Conservation (phyloP, 2,113 vertebrate genomes). For the Danionella cerebrum region DNA sequence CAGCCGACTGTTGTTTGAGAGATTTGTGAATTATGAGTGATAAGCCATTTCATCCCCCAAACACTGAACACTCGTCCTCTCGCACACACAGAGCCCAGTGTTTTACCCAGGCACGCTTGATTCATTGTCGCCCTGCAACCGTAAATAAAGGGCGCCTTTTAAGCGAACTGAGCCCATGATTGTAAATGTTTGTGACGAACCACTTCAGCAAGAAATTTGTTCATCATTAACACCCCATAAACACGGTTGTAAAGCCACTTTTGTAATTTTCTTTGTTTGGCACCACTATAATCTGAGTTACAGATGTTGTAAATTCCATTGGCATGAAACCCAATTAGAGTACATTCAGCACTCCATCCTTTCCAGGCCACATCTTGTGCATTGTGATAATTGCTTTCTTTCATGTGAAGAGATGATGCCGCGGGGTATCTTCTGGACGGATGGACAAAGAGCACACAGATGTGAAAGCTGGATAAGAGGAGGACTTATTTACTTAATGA, state of each 20-base stretch:
- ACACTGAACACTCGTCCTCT: background rate
- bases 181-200: slow-evolving; percentile 28
- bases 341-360: slow-evolving; percentile 27
- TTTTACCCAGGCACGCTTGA: background rate
- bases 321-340: slow-evolving; percentile 37
- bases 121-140: background rate
- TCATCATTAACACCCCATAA: slow-evolving; percentile 50
- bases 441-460: slow-evolving; percentile 16
- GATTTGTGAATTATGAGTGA: slow-evolving; percentile 52
- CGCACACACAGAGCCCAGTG: slow-evolving; percentile 9
- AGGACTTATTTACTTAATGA: slow-evolving; percentile 29
- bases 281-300: slow-evolving; percentile 43
- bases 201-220: slow-evolving; percentile 35
- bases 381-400: slow-evolving; percentile 37
- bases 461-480: slow-evolving; percentile 11
- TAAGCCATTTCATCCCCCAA: slow-evolving; percentile 34
- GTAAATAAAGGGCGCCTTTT: background rate
- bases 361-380: background rate
- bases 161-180: slow-evolving; percentile 8
- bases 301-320: slow-evolving; percentile 37
- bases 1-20: slow-evolving; percentile 50
- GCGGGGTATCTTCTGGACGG: slow-evolving; percentile 20
- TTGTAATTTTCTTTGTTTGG: slow-evolving; percentile 45
- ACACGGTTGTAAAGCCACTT: slow-evolving; percentile 47
- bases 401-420: slow-evolving; percentile 19